phyloP scores from a whole-genome alignment of 37 sponge, comb jelly and placozoan species.

The Haliclona indistincta region DNA sequence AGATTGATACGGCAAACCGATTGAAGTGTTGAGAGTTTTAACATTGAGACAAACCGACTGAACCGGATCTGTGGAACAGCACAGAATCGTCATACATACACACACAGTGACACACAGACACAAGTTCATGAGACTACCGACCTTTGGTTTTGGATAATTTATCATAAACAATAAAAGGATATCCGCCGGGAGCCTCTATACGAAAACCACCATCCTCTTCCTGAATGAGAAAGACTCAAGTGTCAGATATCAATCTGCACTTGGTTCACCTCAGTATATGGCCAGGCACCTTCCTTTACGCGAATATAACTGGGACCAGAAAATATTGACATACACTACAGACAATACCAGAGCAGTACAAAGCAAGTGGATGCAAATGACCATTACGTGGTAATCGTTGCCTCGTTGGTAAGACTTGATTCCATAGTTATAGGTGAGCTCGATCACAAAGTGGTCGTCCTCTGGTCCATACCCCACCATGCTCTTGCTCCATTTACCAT shows the following conservation, averaged over 20 bases:
- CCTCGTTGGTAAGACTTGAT: slow-evolving; percentile 71
- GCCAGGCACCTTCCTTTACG: background rate
- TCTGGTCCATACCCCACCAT: slow-evolving; percentile 88
- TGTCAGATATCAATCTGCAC: background rate
- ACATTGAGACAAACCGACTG: slow-evolving; percentile 51
- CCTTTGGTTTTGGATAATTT: slow-evolving; percentile 23
- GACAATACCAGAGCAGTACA: background rate
- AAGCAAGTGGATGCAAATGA: background rate
- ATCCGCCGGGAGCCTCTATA: slow-evolving; percentile 67
- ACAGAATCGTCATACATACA: no score
- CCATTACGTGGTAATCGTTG: slow-evolving; percentile 65
- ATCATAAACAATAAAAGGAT: slow-evolving; percentile 36
- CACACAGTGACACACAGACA: background rate
- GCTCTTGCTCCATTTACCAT: slow-evolving; percentile 86
- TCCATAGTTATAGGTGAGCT: slow-evolving; percentile 89
- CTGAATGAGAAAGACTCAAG: slow-evolving; percentile 16
- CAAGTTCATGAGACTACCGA: background rate
- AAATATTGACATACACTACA: background rate
- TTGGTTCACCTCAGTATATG: background rate
- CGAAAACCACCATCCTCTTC: slow-evolving; percentile 27
- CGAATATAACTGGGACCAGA: background rate
- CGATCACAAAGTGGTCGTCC: slow-evolving; percentile 79
- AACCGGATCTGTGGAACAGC: slow-evolving; percentile 47
- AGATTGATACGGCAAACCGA: slow-evolving; percentile 12
- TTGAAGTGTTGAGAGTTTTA: slow-evolving; percentile 34